Percentiles rank a stretch among this genome's conserved stretches.
These are phyloP conservation scores for Pollicipes pollicipes DNA, from an alignment of 1,140 invertebrate genomes.

Conservation along the genomic window DNA sequence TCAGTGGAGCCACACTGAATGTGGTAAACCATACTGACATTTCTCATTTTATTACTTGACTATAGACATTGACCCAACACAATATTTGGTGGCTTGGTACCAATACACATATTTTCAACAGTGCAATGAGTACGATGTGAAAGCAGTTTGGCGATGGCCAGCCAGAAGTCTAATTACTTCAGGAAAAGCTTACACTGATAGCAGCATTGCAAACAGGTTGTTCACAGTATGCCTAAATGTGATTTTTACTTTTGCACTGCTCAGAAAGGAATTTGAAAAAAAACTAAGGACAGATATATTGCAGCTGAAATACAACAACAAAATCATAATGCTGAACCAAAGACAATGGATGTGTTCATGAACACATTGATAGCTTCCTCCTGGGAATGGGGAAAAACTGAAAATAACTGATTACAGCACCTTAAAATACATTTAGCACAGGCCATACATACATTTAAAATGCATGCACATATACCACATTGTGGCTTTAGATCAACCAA, in stretches of 20 bases:
- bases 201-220: background rate
- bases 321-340: background rate
- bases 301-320: background rate
- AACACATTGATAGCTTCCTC: background rate
- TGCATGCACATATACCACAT: background rate
- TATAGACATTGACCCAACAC: background rate
- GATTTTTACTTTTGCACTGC: too few relatives aligned
- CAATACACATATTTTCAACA: background rate
- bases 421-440: background rate
- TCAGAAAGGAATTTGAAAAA: background rate
- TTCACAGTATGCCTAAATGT: too few relatives aligned
- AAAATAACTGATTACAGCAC: background rate
- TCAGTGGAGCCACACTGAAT: too few relatives aligned
- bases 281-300: background rate
- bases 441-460: background rate
- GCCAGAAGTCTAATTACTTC: background rate
- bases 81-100: background rate
- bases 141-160: background rate
- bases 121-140: background rate
- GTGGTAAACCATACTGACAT: background rate
- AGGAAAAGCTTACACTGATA: background rate
- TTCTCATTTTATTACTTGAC: background rate
- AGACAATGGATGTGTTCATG: background rate
- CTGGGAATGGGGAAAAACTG: background rate
- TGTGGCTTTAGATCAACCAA: constrained; percentile 24